Evolutionary conservation across 2,797 vertebrate species (phyloP).

Genomic region (Podargus strigoides): DNA sequence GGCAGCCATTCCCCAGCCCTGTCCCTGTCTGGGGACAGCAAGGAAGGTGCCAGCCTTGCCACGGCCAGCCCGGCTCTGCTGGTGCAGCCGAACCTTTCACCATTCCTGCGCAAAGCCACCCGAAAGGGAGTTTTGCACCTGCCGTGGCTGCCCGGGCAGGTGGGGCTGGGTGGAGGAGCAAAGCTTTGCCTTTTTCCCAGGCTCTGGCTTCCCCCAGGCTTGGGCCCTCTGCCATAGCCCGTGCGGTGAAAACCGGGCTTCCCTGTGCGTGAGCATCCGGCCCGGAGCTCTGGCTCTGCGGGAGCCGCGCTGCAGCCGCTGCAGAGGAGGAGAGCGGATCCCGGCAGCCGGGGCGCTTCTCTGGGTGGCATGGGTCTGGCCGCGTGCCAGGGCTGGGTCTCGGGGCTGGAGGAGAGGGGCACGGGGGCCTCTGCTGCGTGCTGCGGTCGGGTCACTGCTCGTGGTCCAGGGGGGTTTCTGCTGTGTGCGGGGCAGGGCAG

Average conservation of each 20-base stretch:
- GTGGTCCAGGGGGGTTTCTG: neutral
- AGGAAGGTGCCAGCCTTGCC: neutral
- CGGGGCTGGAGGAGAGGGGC: neutral
- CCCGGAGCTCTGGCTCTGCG: neutral
- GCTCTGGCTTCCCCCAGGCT: neutral
- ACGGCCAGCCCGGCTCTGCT: neutral
- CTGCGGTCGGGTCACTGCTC: slow-evolving; percentile 2
- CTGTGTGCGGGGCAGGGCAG: neutral
- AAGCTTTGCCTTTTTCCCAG: slow-evolving; percentile 18
- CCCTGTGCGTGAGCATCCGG: fast-evolving
- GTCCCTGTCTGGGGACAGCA: neutral
- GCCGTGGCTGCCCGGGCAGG: neutral
- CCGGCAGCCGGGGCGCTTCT: fast-evolving
- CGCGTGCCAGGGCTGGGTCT: fast-evolving
- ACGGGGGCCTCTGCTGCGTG: neutral
- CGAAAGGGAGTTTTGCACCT: neutral
- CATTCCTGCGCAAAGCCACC: fast-evolving
- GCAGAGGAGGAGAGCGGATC: fast-evolving
- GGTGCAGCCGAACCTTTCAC: neutral
- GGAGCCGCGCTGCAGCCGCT: neutral
- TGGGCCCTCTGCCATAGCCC: neutral
- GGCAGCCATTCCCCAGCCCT: neutral
- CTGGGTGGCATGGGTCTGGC: fast-evolving
- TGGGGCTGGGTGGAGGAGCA: slow-evolving; percentile 3
- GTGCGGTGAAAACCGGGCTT: fast-evolving